Evolutionary conservation across 1,140 invertebrate genomes (phyloP), one percentile per base, ranked within the genome.

Genomic region (Lutraria rhynchaena): DNA sequence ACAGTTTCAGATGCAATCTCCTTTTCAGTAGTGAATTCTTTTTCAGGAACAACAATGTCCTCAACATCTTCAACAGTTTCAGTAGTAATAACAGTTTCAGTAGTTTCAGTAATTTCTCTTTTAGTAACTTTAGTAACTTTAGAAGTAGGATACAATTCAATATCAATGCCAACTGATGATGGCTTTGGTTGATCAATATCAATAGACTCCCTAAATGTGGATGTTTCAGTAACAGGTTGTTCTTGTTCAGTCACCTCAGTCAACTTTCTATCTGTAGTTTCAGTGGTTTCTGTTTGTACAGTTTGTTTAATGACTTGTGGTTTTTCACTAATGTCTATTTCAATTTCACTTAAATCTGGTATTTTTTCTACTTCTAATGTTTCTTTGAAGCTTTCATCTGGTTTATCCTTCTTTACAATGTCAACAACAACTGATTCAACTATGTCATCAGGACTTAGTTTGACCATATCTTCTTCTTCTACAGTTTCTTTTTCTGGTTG

Each of bases 41-140:
- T 61, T 82, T 70, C 63, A 27, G 44, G 53, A 57, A 81, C 58
- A 46, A 37, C 44, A 58, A 81, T 37, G 31, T 63, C 44, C 37
- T 61, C 60, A 41, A 13, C n/a, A 11, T 51, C 60, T 63, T 53
- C 71, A 74, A 41, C 53, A 57, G 22, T 44, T 58, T 70, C 65
- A 27, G 57, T 70, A n/a, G 63, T 55, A 15, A 73, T 35, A 58
- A 51, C 19, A 22, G 69, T 69, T 63, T 44, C 27, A 69, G 41
- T 55, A 19, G 31, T 22, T 80, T 80, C 65, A 77, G 61, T 33
- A 9, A 49, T 57, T 35, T 22, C 41, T 7, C 31, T 3, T 82
- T 63, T 27, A 7, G 71, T 74, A 33, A 58, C 27, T 24, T 49
- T 46, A 33, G 7, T 22, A 24, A 55, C 24, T 78, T 9, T 71